These are phyloP conservation scores for Gallinago nigripennis DNA, from an alignment of 2,797 vertebrate genomes.

Conservation along the genomic window DNA sequence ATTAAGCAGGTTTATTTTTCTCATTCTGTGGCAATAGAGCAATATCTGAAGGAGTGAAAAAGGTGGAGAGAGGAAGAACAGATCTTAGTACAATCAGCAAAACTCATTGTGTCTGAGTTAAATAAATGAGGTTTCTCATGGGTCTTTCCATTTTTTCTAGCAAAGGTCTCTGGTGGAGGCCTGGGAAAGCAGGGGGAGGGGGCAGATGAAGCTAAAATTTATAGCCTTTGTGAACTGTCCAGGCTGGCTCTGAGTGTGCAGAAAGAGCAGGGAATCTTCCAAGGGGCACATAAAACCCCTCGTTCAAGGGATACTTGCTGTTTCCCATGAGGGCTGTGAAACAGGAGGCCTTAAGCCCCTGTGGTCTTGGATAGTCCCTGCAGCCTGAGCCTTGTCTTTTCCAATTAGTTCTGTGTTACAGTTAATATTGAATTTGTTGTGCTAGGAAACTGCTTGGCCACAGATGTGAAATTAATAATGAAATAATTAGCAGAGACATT, in stretches of 20 bases:
- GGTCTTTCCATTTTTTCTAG: background rate
- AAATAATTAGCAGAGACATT: background rate
- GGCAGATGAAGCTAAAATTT: background rate
- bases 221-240: background rate
- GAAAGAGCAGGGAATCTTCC: background rate
- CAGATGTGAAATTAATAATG: background rate
- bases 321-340: background rate
- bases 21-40: background rate
- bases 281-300: background rate
- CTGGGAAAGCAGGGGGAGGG: background rate
- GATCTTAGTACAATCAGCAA: background rate
- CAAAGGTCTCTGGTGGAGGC: background rate
- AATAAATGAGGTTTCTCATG: background rate
- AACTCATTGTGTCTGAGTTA: background rate
- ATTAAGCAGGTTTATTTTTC: background rate
- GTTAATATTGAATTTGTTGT: background rate
- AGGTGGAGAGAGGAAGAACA: background rate
- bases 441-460: background rate
- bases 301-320: background rate
- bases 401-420: background rate
- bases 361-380: background rate
- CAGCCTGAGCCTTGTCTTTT: background rate
- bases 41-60: background rate
- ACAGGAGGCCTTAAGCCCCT: background rate
- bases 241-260: fast-evolving